These are phyloP conservation scores for Chorisops tibialis DNA, from an alignment of 2,888 invertebrate genomes.

Conservation along the genomic window DNA sequence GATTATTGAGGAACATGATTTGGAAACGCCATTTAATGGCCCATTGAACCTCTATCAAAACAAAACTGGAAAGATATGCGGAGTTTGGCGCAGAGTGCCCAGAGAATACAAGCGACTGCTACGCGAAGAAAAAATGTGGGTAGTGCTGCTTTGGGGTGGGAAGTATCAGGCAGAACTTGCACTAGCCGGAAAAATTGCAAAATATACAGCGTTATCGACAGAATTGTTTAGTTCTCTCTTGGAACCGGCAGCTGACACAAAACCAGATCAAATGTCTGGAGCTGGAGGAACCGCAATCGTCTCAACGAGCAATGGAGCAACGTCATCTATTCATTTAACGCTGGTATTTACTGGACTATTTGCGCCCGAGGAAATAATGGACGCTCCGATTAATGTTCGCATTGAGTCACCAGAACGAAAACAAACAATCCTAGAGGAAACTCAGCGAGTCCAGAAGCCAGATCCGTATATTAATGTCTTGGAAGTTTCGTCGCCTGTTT, in stretches of 20 bases:
- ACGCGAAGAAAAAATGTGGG: slow-evolving; percentile 75
- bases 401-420: slow-evolving; percentile 70
- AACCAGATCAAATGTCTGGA: slow-evolving; percentile 59
- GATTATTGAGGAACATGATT: slow-evolving; percentile 77
- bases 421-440: slow-evolving; percentile 69
- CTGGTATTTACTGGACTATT: slow-evolving; percentile 81
- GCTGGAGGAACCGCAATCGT: slow-evolving; percentile 83
- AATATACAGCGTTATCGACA: slow-evolving; percentile 71
- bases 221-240: slow-evolving; percentile 80
- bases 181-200: slow-evolving; percentile 68
- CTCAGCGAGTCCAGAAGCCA: slow-evolving; percentile 67
- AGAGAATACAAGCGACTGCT: slow-evolving; percentile 75
- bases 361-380: slow-evolving; percentile 59
- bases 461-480: slow-evolving; percentile 72
- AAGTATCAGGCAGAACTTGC: slow-evolving; percentile 67
- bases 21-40: slow-evolving; percentile 56
- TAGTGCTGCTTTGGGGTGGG: slow-evolving; percentile 74
- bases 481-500: slow-evolving; percentile 75
- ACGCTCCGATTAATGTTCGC: slow-evolving; percentile 67
- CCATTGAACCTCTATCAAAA: slow-evolving; percentile 73
- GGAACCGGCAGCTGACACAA: slow-evolving; percentile 62
- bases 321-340: slow-evolving; percentile 77
- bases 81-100: slow-evolving; percentile 84
- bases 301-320: slow-evolving; percentile 73
- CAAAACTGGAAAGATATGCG: slow-evolving; percentile 82